Evolutionary conservation across 2,888 invertebrate species (phyloP), one percentile per base, ranked within the genome.

Genomic region (Acronicta psi): DNA sequence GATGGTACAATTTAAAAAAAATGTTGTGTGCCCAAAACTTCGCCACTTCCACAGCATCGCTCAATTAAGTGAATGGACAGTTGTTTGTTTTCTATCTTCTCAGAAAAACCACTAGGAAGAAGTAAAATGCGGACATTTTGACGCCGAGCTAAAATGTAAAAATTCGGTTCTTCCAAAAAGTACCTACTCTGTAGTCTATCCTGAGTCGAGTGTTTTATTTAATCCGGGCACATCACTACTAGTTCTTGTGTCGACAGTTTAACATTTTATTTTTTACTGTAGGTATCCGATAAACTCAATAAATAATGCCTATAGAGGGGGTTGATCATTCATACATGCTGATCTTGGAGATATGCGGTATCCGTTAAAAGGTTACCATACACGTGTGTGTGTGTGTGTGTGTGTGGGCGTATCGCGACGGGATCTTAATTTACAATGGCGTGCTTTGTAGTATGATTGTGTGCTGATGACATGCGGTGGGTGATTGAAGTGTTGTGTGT

Each of bases 351-450:
- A 74, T 75, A 74, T 62, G 38, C 40, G 11, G 43, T 66, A 69
- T 59, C 45, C 68, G 44, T 64, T 70, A 56, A 75, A 71, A 69
- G 68, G 62, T 65, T 57, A 53, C 40, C 36, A n/a, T n/a, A n/a
- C n/a, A n/a, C n/a, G 20, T n/a, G n/a, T 51, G 16, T 50, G 20
- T 59, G 45, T 44, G 40, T 42, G 18, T 42, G 23, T 58, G 44
- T 63, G 40, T 53, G 68, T 75, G 53, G 64, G 73, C 64, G 64
- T 76, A 76, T 75, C 76, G 41, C 31, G 54, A 59, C 61, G 52
- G 45, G 50, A 76, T 75, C 73, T 75, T 73, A 75, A 75, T 76
- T 75, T 73, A 69, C 73, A 62, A 68, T 70, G 55, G 60, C 60
- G 45, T 59, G 55, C 58, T 64, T 69, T 65, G 41, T 66, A 72